Evolutionary conservation across 64 coral and sea anemone species (phyloP).

Genomic region (Trachythela sp.): DNA sequence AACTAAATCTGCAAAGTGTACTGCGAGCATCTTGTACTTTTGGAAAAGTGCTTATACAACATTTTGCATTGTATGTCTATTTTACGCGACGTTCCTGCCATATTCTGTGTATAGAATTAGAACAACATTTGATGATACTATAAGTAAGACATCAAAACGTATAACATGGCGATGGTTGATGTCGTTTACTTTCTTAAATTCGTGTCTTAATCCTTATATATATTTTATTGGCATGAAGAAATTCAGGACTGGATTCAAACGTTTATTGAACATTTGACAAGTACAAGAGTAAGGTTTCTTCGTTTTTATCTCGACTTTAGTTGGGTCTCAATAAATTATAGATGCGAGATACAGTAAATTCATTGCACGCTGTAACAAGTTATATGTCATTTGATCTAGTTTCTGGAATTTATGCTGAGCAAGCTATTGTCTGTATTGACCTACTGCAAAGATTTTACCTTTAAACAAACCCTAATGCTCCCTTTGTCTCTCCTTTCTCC

Average conservation of each 20-base stretch:
- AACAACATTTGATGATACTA: not conserved
- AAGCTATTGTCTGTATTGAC: no score
- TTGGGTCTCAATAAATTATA: no score
- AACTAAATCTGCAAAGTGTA: not conserved
- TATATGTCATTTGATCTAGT: no score
- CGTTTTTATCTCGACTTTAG: no score
- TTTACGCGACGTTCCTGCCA: not conserved
- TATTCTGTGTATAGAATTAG: not conserved
- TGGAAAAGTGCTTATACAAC: not conserved
- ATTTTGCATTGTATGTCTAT: not conserved
- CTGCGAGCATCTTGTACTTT: not conserved
- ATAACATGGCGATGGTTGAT: not conserved
- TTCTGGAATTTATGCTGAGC: no score
- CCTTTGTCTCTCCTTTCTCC: no score
- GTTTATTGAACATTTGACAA: no score
- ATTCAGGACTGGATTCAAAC: not conserved
- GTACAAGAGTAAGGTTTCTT: no score
- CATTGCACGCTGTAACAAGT: no score
- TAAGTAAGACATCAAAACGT: not conserved
- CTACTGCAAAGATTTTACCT: no score
- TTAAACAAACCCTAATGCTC: no score
- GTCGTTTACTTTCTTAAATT: not conserved
- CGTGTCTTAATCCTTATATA: not conserved
- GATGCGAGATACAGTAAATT: no score
- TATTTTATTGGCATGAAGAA: not conserved